Percentiles rank a stretch among this genome's conserved stretches.
phyloP scores from a whole-genome alignment of 2,797 vertebrate genomes.

The Pristis pectinata region DNA sequence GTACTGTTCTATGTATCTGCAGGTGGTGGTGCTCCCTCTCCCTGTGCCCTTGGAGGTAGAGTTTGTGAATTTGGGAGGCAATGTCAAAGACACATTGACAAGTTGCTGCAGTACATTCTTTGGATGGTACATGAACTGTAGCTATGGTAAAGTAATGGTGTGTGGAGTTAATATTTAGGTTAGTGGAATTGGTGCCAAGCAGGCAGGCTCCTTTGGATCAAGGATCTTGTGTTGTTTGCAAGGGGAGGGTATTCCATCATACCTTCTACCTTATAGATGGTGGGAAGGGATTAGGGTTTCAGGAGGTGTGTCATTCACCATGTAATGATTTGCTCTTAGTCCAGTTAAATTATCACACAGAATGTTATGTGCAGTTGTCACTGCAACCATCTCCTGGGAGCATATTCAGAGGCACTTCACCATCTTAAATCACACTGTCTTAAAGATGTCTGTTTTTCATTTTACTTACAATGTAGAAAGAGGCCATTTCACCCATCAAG shows the following conservation, averaged over 20 bases:
- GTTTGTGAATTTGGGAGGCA: neutral
- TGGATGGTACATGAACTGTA: neutral
- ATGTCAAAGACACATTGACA: too few species aligned
- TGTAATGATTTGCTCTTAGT: neutral
- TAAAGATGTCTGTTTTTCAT: too few species aligned
- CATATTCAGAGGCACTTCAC: neutral
- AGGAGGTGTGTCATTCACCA: neutral
- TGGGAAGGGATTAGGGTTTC: neutral
- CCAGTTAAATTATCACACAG: neutral
- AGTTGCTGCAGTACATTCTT: neutral
- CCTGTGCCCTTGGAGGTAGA: neutral
- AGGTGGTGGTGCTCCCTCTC: too few species aligned
- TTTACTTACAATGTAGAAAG: too few species aligned
- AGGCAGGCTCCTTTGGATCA: neutral
- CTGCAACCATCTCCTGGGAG: neutral
- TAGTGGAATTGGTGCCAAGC: neutral
- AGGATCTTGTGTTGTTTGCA: neutral
- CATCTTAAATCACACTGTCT: neutral
- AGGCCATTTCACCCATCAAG: too few species aligned
- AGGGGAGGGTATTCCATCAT: neutral
- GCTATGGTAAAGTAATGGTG: neutral
- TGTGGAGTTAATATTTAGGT: neutral
- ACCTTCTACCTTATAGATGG: neutral
- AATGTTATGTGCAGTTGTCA: neutral
- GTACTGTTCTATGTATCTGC: too few species aligned